Evolutionary conservation across 1,140 invertebrate species (phyloP).

Genomic region (Lepidurus packardi): DNA sequence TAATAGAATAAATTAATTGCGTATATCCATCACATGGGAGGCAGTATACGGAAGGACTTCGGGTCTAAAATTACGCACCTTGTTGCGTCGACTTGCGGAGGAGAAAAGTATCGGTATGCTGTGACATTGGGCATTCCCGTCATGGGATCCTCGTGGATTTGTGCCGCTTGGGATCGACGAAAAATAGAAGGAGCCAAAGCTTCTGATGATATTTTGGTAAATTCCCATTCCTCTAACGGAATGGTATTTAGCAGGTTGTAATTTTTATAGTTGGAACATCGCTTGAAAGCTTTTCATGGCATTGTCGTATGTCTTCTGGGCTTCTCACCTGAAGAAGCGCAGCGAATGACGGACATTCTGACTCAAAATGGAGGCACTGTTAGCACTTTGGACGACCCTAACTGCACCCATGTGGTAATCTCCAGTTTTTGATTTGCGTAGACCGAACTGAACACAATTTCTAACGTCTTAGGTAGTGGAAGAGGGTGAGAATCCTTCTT

Average conservation of each 20-base stretch:
- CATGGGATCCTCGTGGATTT: conserved; percentile 80
- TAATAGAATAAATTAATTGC: conserved; percentile 71
- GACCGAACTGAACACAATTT: conserved; percentile 4
- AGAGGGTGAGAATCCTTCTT: conserved; percentile 34
- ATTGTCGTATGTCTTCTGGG: conserved; percentile 80
- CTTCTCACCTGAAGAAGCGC: conserved; percentile 77
- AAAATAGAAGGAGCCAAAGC: conserved; percentile 62
- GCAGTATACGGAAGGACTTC: conserved; percentile 83
- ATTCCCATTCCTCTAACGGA: conserved; percentile 40
- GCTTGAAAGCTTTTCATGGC: conserved; percentile 82
- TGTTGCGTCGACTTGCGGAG: conserved; percentile 75
- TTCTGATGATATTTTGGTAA: conserved; percentile 46
- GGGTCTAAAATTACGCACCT: conserved; percentile 82
- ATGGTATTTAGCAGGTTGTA: conserved; percentile 31
- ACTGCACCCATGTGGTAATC: conserved; percentile 85
- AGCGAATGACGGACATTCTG: conserved; percentile 84
- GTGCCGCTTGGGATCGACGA: conserved; percentile 69
- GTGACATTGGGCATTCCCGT: conserved; percentile 81
- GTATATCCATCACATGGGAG: conserved; percentile 88
- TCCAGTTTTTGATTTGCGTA: conserved; percentile 38
- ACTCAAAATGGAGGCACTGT: conserved; percentile 74
- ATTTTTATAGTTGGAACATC: conserved; percentile 43
- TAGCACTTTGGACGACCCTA: conserved; percentile 65
- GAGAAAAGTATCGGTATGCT: conserved; percentile 81
- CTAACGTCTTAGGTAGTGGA: conserved; percentile 36